Evolutionary conservation across 1,140 invertebrate species (phyloP).

Genomic region (Drosophila kohkoa): DNA sequence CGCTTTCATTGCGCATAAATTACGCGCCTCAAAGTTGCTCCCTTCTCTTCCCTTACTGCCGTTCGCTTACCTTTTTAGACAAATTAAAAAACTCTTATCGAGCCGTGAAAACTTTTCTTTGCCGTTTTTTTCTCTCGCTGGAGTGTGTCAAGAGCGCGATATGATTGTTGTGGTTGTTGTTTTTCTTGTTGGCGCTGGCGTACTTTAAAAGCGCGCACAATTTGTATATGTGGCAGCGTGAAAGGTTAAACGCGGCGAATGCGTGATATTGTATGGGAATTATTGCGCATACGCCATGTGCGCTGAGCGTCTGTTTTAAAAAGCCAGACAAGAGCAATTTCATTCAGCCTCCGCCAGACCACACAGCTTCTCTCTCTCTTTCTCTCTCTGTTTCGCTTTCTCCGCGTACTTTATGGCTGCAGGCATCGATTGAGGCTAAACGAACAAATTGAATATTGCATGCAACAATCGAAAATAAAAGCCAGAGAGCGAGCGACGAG

Average conservation of each 20-base stretch:
- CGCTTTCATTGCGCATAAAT: conserved; percentile 81
- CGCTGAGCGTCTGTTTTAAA: conserved; percentile 22
- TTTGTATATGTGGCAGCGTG: conserved; percentile 44
- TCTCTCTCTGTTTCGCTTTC: background rate
- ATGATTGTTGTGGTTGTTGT: conserved; percentile 39
- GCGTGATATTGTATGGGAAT: conserved; percentile 67
- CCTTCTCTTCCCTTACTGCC: background rate
- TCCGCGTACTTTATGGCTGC: conserved; percentile 13
- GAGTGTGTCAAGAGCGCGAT: conserved; percentile 36
- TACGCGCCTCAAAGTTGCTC: conserved; percentile 70
- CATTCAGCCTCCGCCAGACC: conserved; percentile 24
- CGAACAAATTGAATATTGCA: conserved; percentile 31
- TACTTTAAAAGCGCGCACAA: conserved; percentile 71
- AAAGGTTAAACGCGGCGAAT: conserved; percentile 67
- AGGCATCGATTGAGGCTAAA: conserved; percentile 5
- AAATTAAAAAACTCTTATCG: conserved; percentile 83
- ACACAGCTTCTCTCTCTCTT: conserved; percentile 11
- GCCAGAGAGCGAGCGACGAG: background rate
- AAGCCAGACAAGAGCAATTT: conserved; percentile 51
- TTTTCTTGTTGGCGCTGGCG: conserved; percentile 30
- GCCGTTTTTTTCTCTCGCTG: conserved; percentile 40
- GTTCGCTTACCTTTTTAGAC: conserved; percentile 66
- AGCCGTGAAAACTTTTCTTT: conserved; percentile 72
- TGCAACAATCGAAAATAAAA: conserved; percentile 29
- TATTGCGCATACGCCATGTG: conserved; percentile 66